Evolutionary conservation across 2,113 vertebrate genomes (phyloP).

Genomic region (Ranitomeya variabilis): DNA sequence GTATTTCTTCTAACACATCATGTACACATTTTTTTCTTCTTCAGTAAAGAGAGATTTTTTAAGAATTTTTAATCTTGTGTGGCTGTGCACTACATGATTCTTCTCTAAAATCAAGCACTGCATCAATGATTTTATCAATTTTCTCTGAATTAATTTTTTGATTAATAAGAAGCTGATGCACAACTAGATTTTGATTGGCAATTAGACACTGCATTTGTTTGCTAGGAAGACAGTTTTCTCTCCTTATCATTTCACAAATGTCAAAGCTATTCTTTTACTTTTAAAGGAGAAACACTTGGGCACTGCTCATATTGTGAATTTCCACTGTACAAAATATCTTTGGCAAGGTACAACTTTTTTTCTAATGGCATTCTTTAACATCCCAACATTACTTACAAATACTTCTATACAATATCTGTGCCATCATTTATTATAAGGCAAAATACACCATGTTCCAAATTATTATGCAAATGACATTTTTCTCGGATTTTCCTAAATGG

Average conservation of each 20-base stretch:
- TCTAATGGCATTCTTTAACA: not conserved
- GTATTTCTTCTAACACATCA: constrained; percentile 4
- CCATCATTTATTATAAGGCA: not conserved
- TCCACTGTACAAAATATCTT: not conserved
- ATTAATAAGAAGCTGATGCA: constrained; percentile 46
- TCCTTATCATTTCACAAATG: not conserved
- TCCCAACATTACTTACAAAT: not conserved
- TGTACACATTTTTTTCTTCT: not conserved
- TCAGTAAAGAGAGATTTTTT: constrained; percentile 5
- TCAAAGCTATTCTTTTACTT: not conserved
- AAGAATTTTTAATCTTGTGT: constrained; percentile 25
- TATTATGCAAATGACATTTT: no score
- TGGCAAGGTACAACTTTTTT: not conserved
- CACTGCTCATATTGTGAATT: not conserved
- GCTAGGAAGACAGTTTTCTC: not conserved
- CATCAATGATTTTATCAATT: constrained; percentile 42
- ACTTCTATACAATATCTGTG: not conserved
- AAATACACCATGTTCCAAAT: no score
- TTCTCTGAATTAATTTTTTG: constrained; percentile 37
- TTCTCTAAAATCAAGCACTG: constrained; percentile 28
- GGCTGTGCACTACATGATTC: constrained; percentile 1
- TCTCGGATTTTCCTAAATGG: no score
- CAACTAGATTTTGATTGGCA: constrained; percentile 38
- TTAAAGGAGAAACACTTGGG: not conserved
- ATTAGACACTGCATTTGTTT: constrained; percentile 17